Percentiles rank a stretch among this genome's conserved stretches.
phyloP scores from a whole-genome alignment of 2,113 vertebrate genomes.

The Thamnophis sirtalis region DNA sequence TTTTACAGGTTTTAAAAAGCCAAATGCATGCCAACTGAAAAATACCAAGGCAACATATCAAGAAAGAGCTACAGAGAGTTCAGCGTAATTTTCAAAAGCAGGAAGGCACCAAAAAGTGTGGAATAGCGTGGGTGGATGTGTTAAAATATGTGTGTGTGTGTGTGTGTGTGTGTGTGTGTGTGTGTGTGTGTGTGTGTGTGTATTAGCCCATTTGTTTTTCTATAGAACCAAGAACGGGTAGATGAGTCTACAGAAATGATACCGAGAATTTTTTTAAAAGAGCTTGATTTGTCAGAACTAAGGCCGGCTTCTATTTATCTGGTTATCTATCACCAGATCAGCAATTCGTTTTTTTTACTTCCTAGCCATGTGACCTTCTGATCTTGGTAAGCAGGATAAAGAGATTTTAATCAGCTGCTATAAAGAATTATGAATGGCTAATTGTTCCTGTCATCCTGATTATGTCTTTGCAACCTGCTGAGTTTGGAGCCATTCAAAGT shows the following conservation, averaged over 20 bases:
- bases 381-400: constrained; percentile 54
- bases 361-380: constrained; percentile 50
- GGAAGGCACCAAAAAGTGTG: neutral
- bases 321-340: neutral
- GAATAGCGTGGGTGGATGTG: neutral
- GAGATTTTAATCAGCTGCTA: constrained; percentile 60
- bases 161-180: too few relatives aligned
- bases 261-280: neutral
- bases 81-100: neutral
- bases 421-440: constrained; percentile 63
- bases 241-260: neutral
- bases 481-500: constrained; percentile 33
- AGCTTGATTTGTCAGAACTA: neutral
- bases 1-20: neutral
- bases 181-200: too few relatives aligned
- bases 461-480: constrained; percentile 44
- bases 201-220: neutral
- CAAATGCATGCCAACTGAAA: neutral
- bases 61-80: neutral
- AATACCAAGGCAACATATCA: neutral
- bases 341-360: constrained; percentile 53
- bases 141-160: neutral
- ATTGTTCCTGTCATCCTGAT: constrained; percentile 68
- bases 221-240: neutral
- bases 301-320: neutral